Base-by-base conservation (phyloP, 2,797 vertebrate species). In the Acanthurus leucopareius region DNA sequence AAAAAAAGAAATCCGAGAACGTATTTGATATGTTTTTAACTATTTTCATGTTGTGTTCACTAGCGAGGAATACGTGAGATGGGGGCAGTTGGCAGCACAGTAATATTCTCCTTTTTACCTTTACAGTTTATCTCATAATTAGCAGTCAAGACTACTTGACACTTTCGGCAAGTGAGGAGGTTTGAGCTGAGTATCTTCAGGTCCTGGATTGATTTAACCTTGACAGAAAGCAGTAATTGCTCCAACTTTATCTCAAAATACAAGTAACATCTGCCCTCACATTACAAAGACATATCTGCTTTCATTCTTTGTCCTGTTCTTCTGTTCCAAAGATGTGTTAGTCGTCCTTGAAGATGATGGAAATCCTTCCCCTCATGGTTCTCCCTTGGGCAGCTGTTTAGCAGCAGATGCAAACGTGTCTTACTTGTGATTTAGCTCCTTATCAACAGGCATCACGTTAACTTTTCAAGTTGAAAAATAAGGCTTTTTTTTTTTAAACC, bases 261-360 rank as follows among this genome's bases (percentile, higher is more conserved):
- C 58, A 75, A 62, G 25, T 71, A 52, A 69, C 67, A 68, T 61
- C 22, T 57, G 22, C 49, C 22, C 48, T 68, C 40, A 25, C 32
- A 35, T 60, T 53, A 53, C 60, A 84, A 54, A 44, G 65, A 77
- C 40, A 60, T 35, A 62, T 75, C 32, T 58, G n/a, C 17, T 76
- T 72, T 10, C 8, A 32, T 75, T 77, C 22, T 67, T 71, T 61
- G 44, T 75, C 52, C 64, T 25, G 4, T 35, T 79, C 64, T 54
- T 67, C 22, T 64, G 59, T 66, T 79, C 5, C 44, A 71, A 61
- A 77, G 17, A 44, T 48, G 17, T 40, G 67, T 47, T 73, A 67
- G 71, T 80, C 6, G 32, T 85, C 85, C 81, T 88, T 89, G 74
- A 73, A 75, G 61, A 77, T 59, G 48, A 80, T 66, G 57, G 25